Evolutionary conservation across 1,140 invertebrate genomes (phyloP).

Genomic region (Neodiprion virginianus): DNA sequence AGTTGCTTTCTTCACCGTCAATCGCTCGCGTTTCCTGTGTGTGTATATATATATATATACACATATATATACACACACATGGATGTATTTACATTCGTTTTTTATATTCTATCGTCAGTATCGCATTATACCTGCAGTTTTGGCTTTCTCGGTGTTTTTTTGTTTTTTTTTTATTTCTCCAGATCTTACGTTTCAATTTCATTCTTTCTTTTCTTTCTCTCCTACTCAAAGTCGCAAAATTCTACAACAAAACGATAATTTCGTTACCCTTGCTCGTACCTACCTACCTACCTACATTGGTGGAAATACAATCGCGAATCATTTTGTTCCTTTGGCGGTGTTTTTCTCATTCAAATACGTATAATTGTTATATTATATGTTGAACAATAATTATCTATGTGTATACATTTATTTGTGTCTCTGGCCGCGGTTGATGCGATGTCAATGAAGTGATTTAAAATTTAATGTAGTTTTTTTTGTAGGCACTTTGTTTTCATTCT

Average conservation of each 20-base stretch:
- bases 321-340: background rate
- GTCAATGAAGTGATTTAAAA: too few relatives aligned
- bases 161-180: background rate
- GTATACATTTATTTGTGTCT: background rate
- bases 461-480: too few relatives aligned
- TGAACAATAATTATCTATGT: background rate
- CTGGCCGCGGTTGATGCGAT: too few relatives aligned
- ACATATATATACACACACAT: background rate
- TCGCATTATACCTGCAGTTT: too few relatives aligned
- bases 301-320: constrained; percentile 1
- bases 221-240: constrained; percentile 5
- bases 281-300: background rate
- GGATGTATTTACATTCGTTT: background rate
- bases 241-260: background rate
- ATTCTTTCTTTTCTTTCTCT: constrained; percentile 14
- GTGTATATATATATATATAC: too few relatives aligned
- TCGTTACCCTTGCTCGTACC: too few relatives aligned
- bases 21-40: background rate
- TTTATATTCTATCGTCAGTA: background rate
- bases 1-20: constrained; percentile 10
- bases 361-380: background rate
- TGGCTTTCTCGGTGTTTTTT: background rate
- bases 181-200: background rate
- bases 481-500: too few relatives aligned
- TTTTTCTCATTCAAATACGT: constrained; percentile 10